Percentiles rank a stretch among this genome's conserved stretches.
Evolutionary conservation across 2,797 vertebrate species (phyloP).

Genomic region (Pangasius djambal): DNA sequence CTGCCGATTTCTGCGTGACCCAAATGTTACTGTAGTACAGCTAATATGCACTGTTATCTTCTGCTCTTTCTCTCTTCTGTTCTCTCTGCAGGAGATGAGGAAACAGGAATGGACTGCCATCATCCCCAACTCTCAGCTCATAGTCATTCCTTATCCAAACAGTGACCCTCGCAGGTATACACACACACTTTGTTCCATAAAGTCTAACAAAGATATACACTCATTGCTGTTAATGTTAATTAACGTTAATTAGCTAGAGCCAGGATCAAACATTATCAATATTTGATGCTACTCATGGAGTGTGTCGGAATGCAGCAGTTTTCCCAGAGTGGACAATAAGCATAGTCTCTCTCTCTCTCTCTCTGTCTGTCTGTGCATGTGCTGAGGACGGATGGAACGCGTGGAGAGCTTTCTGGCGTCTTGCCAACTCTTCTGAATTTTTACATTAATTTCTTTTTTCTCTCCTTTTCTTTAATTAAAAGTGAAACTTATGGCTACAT

Average conservation of each 20-base stretch:
- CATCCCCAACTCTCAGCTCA: constrained; percentile 97
- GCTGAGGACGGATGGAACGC: not conserved
- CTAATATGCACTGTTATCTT: constrained; percentile 12
- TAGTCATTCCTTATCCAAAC: constrained; percentile 93
- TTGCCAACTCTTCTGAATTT: not conserved
- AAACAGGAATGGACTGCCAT: constrained; percentile 96
- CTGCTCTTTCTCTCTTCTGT: constrained; percentile 43
- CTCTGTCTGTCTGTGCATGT: not conserved
- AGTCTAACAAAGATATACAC: not conserved
- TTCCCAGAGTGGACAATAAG: not conserved
- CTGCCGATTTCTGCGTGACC: not conserved
- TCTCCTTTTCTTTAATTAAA: not conserved
- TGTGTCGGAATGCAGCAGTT: not conserved
- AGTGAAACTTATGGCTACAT: not conserved
- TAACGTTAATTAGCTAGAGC: not conserved
- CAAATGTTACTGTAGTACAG: not conserved
- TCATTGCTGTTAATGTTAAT: constrained; percentile 1
- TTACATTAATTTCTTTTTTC: not conserved
- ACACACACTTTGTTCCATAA: not conserved
- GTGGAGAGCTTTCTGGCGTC: not conserved
- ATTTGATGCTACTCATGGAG: not conserved
- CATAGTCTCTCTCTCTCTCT: not conserved
- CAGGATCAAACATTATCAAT: not conserved
- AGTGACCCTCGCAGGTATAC: constrained; percentile 86
- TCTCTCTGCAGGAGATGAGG: constrained; percentile 76